Conservation (phyloP, 1,140 invertebrate genomes). For the Leptestheria dahalacensis region DNA sequence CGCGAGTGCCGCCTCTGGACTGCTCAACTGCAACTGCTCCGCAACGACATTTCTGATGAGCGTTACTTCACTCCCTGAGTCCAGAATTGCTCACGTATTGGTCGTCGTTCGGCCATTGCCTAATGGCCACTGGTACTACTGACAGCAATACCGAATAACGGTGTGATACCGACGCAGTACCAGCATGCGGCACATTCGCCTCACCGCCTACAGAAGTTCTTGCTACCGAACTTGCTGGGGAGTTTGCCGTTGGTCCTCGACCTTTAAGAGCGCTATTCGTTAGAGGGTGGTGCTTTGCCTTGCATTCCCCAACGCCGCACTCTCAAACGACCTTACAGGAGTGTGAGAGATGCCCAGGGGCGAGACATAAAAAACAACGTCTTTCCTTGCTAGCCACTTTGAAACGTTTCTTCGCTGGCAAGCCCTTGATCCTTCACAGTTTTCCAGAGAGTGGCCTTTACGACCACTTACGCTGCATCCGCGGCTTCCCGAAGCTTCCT, state of each 20-base stretch:
- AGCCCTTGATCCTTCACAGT: no score
- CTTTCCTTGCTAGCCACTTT: slow-evolving; percentile 7
- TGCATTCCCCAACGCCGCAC: slow-evolving; percentile 9
- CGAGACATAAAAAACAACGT: slow-evolving; percentile 14
- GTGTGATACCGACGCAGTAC: no score
- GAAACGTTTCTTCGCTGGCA: no score
- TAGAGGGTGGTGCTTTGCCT: slow-evolving; percentile 7
- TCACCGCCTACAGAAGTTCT: no score
- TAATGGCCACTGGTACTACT: neutral
- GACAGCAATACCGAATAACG: neutral
- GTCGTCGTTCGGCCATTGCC: neutral
- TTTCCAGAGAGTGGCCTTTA: no score
- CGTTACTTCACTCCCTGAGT: slow-evolving; percentile 8
- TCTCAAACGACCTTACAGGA: neutral
- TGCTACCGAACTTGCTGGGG: neutral
- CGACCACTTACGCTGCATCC: no score
- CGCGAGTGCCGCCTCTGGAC: neutral
- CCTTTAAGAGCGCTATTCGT: neutral
- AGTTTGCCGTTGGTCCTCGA: neutral
- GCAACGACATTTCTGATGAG: slow-evolving; percentile 1
- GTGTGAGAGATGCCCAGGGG: neutral
- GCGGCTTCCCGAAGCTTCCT: no score
- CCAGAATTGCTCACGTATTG: slow-evolving; percentile 1
- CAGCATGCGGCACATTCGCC: no score
- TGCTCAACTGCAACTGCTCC: neutral